Evolutionary conservation across 1,140 invertebrate genomes (phyloP), one percentile per base, ranked within the genome.

Genomic region (Pogonomyrmex barbatus): DNA sequence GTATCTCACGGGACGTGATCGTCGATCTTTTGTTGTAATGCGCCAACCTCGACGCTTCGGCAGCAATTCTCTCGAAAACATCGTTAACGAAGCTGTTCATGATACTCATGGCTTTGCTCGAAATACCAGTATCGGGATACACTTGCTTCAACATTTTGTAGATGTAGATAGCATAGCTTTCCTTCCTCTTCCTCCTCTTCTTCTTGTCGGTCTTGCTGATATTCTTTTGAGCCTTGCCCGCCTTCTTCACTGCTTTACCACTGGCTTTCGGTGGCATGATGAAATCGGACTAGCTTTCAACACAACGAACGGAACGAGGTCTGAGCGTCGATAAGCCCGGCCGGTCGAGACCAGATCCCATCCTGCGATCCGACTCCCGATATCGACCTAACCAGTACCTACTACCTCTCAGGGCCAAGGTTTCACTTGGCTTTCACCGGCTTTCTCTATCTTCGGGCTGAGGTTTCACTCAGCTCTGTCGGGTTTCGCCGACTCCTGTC

Each of bases 81-180:
- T 97, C 96, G 67, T 96, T 96, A 50, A 97, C 96, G 92, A 97
- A 97, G 62, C 94, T 95, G 92, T 96, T 96, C 96, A 96, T 96
- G 90, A 96, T 96, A 42, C 94, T 96, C 96, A 96, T 96, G 0
- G 96, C 96, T 91, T 96, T 96, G 62, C 93, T 94, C 14, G 96
- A 97, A 56, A 97, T 96, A 50, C 97, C 96, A 81, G 96, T 97
- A 91, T 97, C 94, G 2, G 96, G 96, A 92, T 97, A 96, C 8
- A 97, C 96, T 93, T 97, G 96, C 88, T 97, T 97, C 89, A 97
- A 90, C 17, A 97, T 95, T 90, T 97, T 97, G 94, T 96, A 97
- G n/a, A 97, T 95, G 93, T 97, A 97, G 76, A 97, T 96, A 0
- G 96, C 95, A 94, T 97, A 97, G 81, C 95, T 96, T 91, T 97